These are phyloP conservation scores for Ciconia stormi DNA, from an alignment of 2,113 vertebrate species.

Conservation along the genomic window DNA sequence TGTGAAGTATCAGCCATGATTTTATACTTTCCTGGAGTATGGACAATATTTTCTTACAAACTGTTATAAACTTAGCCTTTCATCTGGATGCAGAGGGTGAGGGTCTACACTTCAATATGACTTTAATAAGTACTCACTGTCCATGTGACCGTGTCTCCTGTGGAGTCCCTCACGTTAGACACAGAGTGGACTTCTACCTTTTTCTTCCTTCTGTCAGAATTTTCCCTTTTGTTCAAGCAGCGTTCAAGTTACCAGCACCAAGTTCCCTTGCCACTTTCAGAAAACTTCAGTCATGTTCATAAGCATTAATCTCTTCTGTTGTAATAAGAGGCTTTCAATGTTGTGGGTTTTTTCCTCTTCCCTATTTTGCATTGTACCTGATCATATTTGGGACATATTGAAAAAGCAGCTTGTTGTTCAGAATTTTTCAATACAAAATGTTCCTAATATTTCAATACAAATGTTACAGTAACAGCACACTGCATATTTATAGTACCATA, in stretches of 20 bases:
- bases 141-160: not conserved
- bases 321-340: not conserved
- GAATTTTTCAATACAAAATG: not conserved
- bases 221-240: not conserved
- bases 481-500: not conserved
- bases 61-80: not conserved
- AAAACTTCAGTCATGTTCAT: not conserved
- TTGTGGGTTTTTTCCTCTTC: rapidly evolving
- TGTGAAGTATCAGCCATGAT: not conserved
- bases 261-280: not conserved
- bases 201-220: not conserved
- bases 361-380: not conserved
- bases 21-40: not conserved
- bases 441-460: not conserved
- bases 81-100: not conserved
- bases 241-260: not conserved
- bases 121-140: not conserved
- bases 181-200: not conserved
- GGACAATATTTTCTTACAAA: not conserved
- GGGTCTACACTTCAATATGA: not conserved
- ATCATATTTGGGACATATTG: not conserved
- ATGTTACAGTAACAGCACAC: not conserved
- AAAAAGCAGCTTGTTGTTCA: not conserved
- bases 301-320: not conserved
- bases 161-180: not conserved